Conservation (phyloP, 2,888 invertebrate genomes). For the Junonia oenone region DNA sequence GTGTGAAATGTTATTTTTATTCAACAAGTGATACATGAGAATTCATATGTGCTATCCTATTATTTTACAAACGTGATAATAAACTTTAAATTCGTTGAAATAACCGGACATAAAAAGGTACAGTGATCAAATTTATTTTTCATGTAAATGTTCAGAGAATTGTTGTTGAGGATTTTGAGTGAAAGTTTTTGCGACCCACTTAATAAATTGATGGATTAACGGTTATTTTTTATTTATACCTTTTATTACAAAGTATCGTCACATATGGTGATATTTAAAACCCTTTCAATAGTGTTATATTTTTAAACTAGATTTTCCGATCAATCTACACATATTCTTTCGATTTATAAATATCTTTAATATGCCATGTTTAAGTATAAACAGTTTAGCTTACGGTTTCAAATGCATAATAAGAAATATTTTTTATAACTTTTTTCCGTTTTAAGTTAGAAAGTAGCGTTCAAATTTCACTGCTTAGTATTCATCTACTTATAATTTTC, state of each 20-base stretch:
- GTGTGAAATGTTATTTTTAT: slow-evolving; percentile 10
- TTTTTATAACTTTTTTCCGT: no score
- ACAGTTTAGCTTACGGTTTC: no score
- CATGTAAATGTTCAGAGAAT: not conserved
- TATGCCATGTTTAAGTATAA: no score
- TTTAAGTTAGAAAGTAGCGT: no score
- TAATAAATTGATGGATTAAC: not conserved
- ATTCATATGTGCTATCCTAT: not conserved
- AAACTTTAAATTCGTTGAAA: not conserved
- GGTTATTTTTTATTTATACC: not conserved
- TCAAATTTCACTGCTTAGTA: no score
- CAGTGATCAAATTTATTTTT: not conserved
- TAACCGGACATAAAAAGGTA: not conserved
- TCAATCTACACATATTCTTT: no score
- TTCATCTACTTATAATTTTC: no score
- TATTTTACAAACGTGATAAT: not conserved
- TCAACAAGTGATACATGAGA: slow-evolving; percentile 7
- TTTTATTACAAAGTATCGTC: slow-evolving; percentile 1
- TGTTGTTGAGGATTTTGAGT: slow-evolving; percentile 5
- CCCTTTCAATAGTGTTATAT: no score
- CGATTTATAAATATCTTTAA: no score
- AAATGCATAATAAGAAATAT: no score
- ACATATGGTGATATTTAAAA: not conserved
- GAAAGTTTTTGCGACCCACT: slow-evolving; percentile 13
- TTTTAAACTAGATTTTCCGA: no score